phyloP scores from a whole-genome alignment of 2,888 invertebrate genomes.

The Vesta saturnalis region DNA sequence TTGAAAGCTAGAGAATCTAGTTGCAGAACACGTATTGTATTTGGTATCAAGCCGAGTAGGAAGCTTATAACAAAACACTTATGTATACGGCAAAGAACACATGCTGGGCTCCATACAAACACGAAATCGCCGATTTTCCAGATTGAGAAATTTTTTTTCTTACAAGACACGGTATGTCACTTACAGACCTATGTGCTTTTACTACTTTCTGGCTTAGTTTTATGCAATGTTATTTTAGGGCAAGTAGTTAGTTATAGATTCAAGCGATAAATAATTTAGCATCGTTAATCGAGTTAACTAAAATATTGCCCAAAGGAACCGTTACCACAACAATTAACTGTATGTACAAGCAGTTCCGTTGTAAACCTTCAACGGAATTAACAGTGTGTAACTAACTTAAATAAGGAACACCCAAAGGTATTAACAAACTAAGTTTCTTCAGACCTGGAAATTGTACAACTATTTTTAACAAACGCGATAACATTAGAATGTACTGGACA shows the following conservation, averaged over 20 bases:
- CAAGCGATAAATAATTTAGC: background rate
- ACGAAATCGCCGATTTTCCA: constrained; percentile 26
- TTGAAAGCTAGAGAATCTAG: constrained; percentile 42
- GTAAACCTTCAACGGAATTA: too few relatives aligned
- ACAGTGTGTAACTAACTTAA: background rate
- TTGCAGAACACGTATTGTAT: constrained; percentile 52
- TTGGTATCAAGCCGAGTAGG: constrained; percentile 47
- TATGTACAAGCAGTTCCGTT: background rate
- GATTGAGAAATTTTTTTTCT: constrained; percentile 32
- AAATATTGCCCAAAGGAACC: constrained; percentile 1
- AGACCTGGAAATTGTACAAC: background rate
- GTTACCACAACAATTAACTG: background rate
- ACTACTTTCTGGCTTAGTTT: constrained; percentile 16
- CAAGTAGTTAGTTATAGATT: background rate
- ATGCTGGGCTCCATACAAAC: constrained; percentile 35
- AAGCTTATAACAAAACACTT: constrained; percentile 50
- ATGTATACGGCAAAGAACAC: constrained; percentile 36
- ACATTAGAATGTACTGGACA: too few relatives aligned
- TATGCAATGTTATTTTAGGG: constrained; percentile 15
- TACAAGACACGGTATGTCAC: constrained; percentile 22
- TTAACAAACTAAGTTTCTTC: background rate
- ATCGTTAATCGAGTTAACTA: background rate
- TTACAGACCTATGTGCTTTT: constrained; percentile 17
- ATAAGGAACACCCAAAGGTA: background rate
- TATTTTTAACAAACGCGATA: too few relatives aligned